Evolutionary conservation across 2,113 vertebrate species (phyloP), one percentile per base, ranked within the genome.

Genomic region (Eudyptes chrysolophus): DNA sequence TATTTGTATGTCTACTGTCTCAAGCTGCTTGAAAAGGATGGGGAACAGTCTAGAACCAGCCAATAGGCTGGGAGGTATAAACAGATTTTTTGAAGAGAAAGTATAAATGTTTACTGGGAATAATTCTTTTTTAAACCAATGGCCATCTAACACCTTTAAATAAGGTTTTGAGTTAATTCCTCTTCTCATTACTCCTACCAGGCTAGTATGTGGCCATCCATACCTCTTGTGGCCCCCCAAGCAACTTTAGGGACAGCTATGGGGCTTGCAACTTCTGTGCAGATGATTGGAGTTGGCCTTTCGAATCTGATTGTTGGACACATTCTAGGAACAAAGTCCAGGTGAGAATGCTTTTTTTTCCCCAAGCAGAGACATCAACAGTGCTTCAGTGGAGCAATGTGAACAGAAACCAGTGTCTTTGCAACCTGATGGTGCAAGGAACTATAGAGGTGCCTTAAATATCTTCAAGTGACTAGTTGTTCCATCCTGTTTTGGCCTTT

Each of bases 131-230:
- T 81, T 32, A 64, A 79, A 42, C 29, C 13, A 64, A 3, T 40
- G 32, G 44, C n/a, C 14, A n/a, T 21, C 48, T 62, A 68, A 25
- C 27, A 49, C 40, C 75, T 93, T 81, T 70, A 49, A 77, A 30
- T 38, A 48, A 80, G 26, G 34, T 46, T 89, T 61, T 24, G 40
- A 71, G 30, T 80, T 69, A 55, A 80, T 30, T 65, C 21, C 52
- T 84, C n/a, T 27, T 72, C 68, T 60, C 52, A 2, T 46, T 78
- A 32, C 48, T 68, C 61, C 38, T 42, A 9, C 76, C 96, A 99
- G 98, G 97, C 98, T 7, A 98, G 98, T 77, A 98, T 98, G 98
- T 99, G 99, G 99, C 98, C 98, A 6, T 99, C 98, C 9, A 98
- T 98, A 58, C 98, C 98, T 3, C 98, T 99, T 9, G 98, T 99